Base-by-base conservation (phyloP, 2,888 invertebrate genomes). In the Mactromeris polynyma region DNA sequence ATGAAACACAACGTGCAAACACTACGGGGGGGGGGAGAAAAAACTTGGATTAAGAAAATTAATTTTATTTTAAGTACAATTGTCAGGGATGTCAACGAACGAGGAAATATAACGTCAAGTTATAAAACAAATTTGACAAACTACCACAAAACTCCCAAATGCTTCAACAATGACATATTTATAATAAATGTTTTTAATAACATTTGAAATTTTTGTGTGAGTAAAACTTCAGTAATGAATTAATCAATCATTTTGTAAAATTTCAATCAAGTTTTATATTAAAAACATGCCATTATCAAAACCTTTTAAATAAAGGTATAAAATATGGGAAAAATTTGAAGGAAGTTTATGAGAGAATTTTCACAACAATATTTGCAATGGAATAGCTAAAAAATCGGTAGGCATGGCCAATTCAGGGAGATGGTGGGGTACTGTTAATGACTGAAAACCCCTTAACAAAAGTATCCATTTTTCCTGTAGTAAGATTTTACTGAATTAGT, bases 61-160 rank as follows among this genome's bases (percentile, higher is more conserved):
- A 33, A 73, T 73, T 73, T 73, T 73, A 73, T 36, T 73, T 73
- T 36, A 73, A 33, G 73, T 73, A 4, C 36, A 73, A 73, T 73
- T 33, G 73, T 73, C 73, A 73, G 4, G 33, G 73, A 33, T 33
- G 73, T 73, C 73, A 73, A 73, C 31, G 19, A 19, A 73, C 33
- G 17, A 19, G 73, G 73, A 73, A 73, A 73, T 33, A 36, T 33
- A 36, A 17, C 26, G 73, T 73, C 73, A 73, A 36, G 36, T 26
- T 58, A 58, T 58, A 26, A 58, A 58, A 58, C 26, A n/a, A 26
- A 73, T 36, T 7, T 73, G 73, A 73, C 73, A 33, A 64, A 64
- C 58, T n/a, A 9, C 19, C 17, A 14, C 9, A 73, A 73, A 73
- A 33, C 58, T 46, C 58, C 11, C 0, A 33, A 33, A 33, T 11